Evolutionary conservation across 2,797 vertebrate species (phyloP), one percentile per base, ranked within the genome.

Genomic region (Petrocephalus sullivani): DNA sequence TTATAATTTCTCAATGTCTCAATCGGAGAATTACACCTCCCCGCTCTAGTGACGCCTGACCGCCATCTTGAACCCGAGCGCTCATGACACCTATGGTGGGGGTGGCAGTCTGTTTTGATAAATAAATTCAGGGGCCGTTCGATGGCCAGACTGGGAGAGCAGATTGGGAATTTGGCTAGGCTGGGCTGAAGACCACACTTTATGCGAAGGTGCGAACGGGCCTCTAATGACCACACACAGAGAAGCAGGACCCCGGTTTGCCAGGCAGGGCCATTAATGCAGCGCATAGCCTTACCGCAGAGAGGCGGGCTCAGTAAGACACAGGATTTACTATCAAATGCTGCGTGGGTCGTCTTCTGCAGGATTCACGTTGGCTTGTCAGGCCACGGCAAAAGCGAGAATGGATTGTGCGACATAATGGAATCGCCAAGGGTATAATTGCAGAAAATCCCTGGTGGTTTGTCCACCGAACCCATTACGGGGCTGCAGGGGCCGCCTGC

Each of bases 141-240:
- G 37, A 60, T 61, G 58, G 54, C 56, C 87, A 82, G 87, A 82
- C 56, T 57, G 54, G 14, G 53, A 87, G 71, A 56, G 87, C 87
- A 88, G 56, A 60, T 60, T 60, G 57, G 33, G 19, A 87, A 41
- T 81, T 81, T 87, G 33, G 71, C 71, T 87, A 28, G 67, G 56
- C 28, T 0, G 28, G 53, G 54, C 56, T 86, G 56, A 86, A 41
- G 28, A 19, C 82, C 21, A 56, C 56, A 57, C 23, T 85, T 56
- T 56, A 28, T 83, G 5, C 19, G 21, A n/a, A 83, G 81, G 81
- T 83, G 81, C 46, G 51, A 83, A 83, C 51, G 81, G 81, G 46
- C 10, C 46, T 83, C 46, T 23, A 83, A 83, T 83, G 81, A 83
- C 81, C 21, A 28, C 81, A 83, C n/a, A 83, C 81, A 54, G 81